Evolutionary conservation across 2,797 vertebrate genomes (phyloP), one percentile per base, ranked within the genome.

Genomic region (Pelobates cultripes): DNA sequence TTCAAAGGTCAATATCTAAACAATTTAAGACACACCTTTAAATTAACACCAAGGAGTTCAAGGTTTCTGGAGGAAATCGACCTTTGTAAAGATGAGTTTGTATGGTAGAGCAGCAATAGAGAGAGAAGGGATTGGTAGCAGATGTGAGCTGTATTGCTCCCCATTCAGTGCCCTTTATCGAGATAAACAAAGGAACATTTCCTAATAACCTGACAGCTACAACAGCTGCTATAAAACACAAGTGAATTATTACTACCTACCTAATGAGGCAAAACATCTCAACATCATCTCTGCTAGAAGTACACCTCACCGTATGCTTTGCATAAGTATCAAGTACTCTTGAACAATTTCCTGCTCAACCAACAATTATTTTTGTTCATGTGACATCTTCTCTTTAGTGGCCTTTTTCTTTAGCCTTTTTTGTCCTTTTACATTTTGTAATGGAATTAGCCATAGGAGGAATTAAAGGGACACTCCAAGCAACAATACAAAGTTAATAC

Each of bases 1-100:
- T 51, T 73, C 80, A 82, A 82, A 82, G 80, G 60, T 70, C 70
- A 43, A 5, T 72, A 44, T 4, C 4, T 6, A n/a, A 64, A n/a
- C 43, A 13, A 47, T n/a, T 28, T 15, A 67, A 61, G 70, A 70
- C 75, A 73, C 70, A 63, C 76, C 75, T 78, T 73, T 4, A 15
- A 3, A 7, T 43, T 66, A 17, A 40, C 42, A n/a, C n/a, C 4
- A n/a, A 5, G 12, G 64, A 76, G 73, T 82, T 15, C 68, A 81
- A 81, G 71, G 74, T 60, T 77, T 17, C 41, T 66, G 41, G 43
- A 42, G n/a, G 47, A 60, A 76, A n/a, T 15, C 47, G 73, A 72
- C 57, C 43, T 76, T 70, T 63, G 67, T 41, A 51, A 70, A 12
- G 47, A 80, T 57, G 71, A 73, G 42, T 66, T 17, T 13, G 28